Conservation (phyloP, 92 coral and sea anemone genomes). For the Phenganax stokvisi region DNA sequence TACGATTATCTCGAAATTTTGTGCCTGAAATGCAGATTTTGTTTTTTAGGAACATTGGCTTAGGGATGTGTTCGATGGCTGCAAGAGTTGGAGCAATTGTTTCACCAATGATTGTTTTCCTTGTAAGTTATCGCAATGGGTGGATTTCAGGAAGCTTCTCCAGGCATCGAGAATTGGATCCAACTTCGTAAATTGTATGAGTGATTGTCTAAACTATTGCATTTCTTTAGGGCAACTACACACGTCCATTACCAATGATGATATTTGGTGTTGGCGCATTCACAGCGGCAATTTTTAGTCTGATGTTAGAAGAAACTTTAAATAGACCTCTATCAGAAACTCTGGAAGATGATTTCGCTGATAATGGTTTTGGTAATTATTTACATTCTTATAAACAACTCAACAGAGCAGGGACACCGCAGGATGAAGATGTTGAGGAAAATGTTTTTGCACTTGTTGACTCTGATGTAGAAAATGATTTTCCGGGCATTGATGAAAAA, state of each 20-base stretch:
- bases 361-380: constrained; percentile 15
- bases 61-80: constrained; percentile 95
- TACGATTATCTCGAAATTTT: neutral
- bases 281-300: constrained; percentile 74
- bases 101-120: constrained; percentile 83
- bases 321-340: constrained; percentile 94
- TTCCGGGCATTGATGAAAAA: constrained; percentile 19
- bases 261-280: constrained; percentile 87
- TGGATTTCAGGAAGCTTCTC: neutral
- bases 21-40: neutral
- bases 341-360: constrained; percentile 61
- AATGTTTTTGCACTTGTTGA: constrained; percentile 33
- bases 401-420: neutral
- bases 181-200: neutral
- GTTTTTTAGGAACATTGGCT: constrained; percentile 74
- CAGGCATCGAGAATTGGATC: neutral
- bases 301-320: constrained; percentile 74
- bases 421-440: constrained; percentile 26
- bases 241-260: constrained; percentile 89
- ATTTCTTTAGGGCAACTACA: constrained; percentile 68
- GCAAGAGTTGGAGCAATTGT: constrained; percentile 83
- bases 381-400: constrained; percentile 34
- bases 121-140: constrained; percentile 52
- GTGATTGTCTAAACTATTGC: too few relatives aligned
- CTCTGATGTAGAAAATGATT: constrained; percentile 38